phyloP scores from a whole-genome alignment of 1,140 invertebrate species.

The Rhyacophila brunnea region DNA sequence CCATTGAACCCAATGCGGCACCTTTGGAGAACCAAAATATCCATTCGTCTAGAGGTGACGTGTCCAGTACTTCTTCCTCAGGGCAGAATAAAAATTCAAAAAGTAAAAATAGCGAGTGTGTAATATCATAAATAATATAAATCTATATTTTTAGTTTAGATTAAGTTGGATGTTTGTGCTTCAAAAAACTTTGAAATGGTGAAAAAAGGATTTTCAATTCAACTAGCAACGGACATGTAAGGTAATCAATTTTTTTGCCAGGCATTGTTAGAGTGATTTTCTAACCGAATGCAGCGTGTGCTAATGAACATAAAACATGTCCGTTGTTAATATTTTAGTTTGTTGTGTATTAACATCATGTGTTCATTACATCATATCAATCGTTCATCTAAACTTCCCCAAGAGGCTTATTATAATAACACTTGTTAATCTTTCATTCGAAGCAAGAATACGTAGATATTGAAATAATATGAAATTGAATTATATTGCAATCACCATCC shows the following conservation, averaged over 20 bases:
- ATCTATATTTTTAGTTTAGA: background rate
- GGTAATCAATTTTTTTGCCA: constrained; percentile 13
- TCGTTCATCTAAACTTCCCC: constrained; percentile 12
- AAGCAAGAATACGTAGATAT: no score
- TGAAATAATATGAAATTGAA: no score
- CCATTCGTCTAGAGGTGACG: no score
- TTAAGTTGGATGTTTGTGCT: constrained; percentile 4
- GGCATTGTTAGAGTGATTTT: constrained; percentile 1
- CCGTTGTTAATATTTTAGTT: constrained; percentile 20
- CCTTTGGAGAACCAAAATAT: no score
- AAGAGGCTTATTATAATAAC: no score
- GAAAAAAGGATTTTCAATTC: background rate
- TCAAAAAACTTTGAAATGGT: constrained; percentile 2
- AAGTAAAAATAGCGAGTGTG: constrained; percentile 10
- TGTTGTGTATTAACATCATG: background rate
- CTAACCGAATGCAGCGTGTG: constrained; percentile 29
- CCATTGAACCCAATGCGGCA: no score
- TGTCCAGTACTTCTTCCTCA: background rate
- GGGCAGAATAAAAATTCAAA: constrained; percentile 1
- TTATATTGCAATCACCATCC: no score
- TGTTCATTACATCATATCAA: background rate
- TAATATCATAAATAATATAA: constrained; percentile 1
- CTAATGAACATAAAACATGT: constrained; percentile 22
- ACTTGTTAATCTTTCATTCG: no score
- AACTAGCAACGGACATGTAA: constrained; percentile 29